Conservation (phyloP, 2,113 vertebrate genomes). For the Pipa parva region DNA sequence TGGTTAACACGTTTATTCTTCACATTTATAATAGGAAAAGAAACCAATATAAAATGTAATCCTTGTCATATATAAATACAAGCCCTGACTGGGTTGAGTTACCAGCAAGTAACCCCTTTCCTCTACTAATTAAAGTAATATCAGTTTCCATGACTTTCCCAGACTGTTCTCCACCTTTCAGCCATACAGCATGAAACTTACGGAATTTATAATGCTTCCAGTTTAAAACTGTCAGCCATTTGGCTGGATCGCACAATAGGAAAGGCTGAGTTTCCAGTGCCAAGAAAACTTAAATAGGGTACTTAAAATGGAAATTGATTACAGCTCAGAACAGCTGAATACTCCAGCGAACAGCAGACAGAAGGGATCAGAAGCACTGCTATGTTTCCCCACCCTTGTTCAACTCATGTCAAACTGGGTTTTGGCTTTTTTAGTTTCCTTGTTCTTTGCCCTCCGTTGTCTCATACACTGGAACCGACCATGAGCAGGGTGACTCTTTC, state of each 20-base stretch:
- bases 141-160: constrained; percentile 19
- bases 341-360: neutral
- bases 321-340: constrained; percentile 14
- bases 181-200: constrained; percentile 8
- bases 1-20: too few relatives aligned
- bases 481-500: too few relatives aligned
- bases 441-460: neutral
- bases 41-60: too few relatives aligned
- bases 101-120: neutral
- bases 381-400: neutral
- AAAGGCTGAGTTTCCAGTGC: neutral
- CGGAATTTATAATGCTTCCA: constrained; percentile 12
- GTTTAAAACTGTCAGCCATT: constrained; percentile 20
- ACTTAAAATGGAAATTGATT: constrained; percentile 41
- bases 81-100: neutral
- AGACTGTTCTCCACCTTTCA: constrained; percentile 13
- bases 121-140: neutral
- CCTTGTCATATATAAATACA: neutral
- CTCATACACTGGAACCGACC: neutral
- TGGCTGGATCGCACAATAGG: constrained; percentile 21
- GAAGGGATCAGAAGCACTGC: constrained; percentile 3
- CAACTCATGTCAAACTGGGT: neutral
- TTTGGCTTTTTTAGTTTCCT: neutral
- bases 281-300: constrained; percentile 20
- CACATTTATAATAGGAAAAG: too few relatives aligned